Evolutionary conservation across 2,888 invertebrate genomes (phyloP).

Genomic region (Thysanoteuthis rhombus): DNA sequence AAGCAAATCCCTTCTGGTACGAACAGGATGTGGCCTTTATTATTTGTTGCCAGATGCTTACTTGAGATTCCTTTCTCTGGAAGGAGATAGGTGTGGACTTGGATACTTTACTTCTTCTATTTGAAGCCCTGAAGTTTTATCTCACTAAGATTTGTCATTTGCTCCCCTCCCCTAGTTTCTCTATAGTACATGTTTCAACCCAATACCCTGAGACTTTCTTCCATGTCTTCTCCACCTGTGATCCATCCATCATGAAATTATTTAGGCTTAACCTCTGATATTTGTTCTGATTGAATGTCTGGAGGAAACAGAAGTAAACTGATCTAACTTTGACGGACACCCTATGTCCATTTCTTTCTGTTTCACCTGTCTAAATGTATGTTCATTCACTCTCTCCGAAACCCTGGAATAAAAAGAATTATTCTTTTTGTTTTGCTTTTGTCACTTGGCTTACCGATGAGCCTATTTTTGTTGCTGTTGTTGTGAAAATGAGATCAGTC

Average conservation of each 20-base stretch:
- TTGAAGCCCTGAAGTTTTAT: neutral
- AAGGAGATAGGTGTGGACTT: neutral
- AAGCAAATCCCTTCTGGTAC: neutral
- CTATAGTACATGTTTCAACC: neutral
- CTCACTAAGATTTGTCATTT: neutral
- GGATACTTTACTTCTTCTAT: neutral
- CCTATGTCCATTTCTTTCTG: too few relatives aligned
- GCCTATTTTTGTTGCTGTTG: too few relatives aligned
- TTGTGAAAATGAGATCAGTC: too few relatives aligned
- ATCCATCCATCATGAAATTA: neutral
- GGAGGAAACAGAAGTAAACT: too few relatives aligned
- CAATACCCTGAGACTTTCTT: neutral
- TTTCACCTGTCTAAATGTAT: too few relatives aligned
- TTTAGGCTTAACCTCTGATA: neutral
- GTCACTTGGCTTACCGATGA: too few relatives aligned
- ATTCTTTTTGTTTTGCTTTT: too few relatives aligned
- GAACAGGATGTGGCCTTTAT: neutral
- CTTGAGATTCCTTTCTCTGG: neutral
- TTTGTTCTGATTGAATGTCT: neutral
- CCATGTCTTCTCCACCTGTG: neutral
- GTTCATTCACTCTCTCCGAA: too few relatives aligned
- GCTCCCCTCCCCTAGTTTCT: neutral
- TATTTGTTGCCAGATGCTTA: neutral
- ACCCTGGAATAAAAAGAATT: too few relatives aligned
- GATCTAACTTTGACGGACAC: too few relatives aligned